Base-by-base conservation (phyloP, 2,797 vertebrate species). In the Lagorchestes hirsutus region DNA sequence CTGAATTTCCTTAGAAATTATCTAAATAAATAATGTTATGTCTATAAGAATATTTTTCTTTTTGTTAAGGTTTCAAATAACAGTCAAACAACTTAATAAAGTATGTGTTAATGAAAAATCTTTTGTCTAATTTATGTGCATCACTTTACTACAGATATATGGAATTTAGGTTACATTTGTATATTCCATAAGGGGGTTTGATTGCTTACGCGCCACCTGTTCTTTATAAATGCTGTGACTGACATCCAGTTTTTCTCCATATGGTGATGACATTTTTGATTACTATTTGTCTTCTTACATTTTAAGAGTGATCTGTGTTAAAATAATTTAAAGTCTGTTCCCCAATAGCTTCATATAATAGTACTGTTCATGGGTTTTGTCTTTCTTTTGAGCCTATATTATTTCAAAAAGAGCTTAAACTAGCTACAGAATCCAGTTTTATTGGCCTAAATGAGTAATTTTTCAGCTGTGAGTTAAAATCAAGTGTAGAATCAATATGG, bases 401-500 rank as follows among this genome's bases (percentile, higher is more conserved):
- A 93, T 97, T 98, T 98, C 6, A 57, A 97, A 97, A 96, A 90
- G 97, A 97, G 92, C 90, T 97, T 97, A 87, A 98, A 96, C 97
- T 96, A 98, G 98, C 97, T 96, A 98, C 93, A 98, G 97, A 97
- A 97, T 98, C 98, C 96, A 98, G 95, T 97, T 98, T 98, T 98
- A 98, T 97, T 98, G 98, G 97, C 97, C 98, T 98, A 98, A 98
- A 98, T 98, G 97, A 98, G 98, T 98, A 98, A 99, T 99, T 98
- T 99, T 99, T 99, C 98, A 98, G 98, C 98, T 98, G 96, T 74
- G 59, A 98, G 98, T 98, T 98, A 98, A 98, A 98, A 99, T 99
- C 98, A 98, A 98, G 98, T 95, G 95, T 92, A 98, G 97, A 98
- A 99, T 99, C 99, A 99, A 99, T 99, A 98, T 97, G 96, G 98